Base-by-base conservation (phyloP, 2,113 vertebrate genomes). In the Lagopus muta region DNA sequence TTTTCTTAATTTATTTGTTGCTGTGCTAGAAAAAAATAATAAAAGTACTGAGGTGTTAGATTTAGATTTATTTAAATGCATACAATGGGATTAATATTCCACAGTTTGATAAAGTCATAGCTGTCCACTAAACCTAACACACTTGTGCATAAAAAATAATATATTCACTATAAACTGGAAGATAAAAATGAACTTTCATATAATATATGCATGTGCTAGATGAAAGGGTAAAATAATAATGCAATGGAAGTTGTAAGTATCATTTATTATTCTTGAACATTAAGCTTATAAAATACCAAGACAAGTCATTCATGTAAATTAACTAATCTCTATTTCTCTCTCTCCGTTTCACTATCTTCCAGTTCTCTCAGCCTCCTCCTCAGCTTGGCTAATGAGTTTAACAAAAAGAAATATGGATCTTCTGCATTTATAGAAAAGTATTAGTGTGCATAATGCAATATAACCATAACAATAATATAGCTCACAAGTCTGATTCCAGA, bases 1-100 rank as follows among this genome's bases (percentile, higher is more conserved):
- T 79, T 12, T 58, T 72, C 36, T 73, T 80, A 80, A 73, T 88
- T 58, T 84, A 66, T 83, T 42, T 88, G 43, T 42, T 83, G 36
- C 45, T 69, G n/a, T 70, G 43, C 16, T 74, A 88, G 61, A 25
- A 43, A 43, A 86, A 86, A 80, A 69, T 55, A 8, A 73, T 8
- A 55, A 61, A 82, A 93, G 81, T 42, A 70, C 21, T n/a, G 22
- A 77, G 32, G 21, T 30, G 64, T 75, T 87, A 64, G 21, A 71
- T 86, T 77, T 83, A 25, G 21, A 71, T 86, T 77, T 83, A 25
- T 82, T 21, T 34, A 72, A 72, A 55, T 17, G 4, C 2, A 64
- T 52, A 5, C 2, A 40, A 45, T 15, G 5, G 42, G 40, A 48
- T 66, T 85, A 69, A 47, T 73, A 93, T 38, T 72, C 13, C 27